A percentile compares a stretch with the other conserved stretches of the same genome.
Evolutionary conservation across 2,888 invertebrate species (phyloP).

Genomic region (Caenorhabditis wallacei): DNA sequence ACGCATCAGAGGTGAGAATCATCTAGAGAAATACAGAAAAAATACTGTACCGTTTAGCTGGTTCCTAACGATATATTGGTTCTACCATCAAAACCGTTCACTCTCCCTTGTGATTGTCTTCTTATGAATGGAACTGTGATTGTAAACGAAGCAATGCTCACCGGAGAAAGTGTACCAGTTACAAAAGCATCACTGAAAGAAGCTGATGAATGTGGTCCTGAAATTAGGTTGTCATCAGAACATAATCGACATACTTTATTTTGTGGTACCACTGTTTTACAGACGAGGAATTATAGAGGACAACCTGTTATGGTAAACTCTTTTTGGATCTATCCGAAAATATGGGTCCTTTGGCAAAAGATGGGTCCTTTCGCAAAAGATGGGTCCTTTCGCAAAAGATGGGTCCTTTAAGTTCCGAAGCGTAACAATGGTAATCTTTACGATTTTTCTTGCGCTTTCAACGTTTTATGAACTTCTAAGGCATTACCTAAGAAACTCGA

Average conservation of each 20-base stretch:
- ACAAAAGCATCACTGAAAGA: conserved; percentile 87
- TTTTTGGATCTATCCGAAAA: too few species aligned
- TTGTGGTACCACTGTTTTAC: conserved; percentile 92
- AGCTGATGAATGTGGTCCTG: conserved; percentile 72
- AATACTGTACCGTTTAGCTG: conserved; percentile 83
- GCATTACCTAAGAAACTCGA: too few species aligned
- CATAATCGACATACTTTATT: conserved; percentile 93
- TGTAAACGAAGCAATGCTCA: conserved; percentile 95
- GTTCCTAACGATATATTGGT: conserved; percentile 86
- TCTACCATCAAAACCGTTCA: conserved; percentile 90
- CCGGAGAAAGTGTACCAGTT: conserved; percentile 95
- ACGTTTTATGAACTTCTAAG: too few species aligned
- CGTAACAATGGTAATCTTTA: too few species aligned
- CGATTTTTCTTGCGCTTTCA: too few species aligned
- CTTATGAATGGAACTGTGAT: conserved; percentile 92
- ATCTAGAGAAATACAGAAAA: background rate
- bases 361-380: too few species aligned
- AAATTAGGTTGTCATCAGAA: conserved; percentile 86
- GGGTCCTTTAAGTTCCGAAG: too few species aligned
- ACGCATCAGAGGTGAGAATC: conserved; percentile 53
- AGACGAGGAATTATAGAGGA: conserved; percentile 87
- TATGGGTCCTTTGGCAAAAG: too few species aligned
- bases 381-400: too few species aligned
- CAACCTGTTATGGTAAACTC: conserved; percentile 73
- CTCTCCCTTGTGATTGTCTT: conserved; percentile 89